A percentile compares a stretch with the other conserved stretches of the same genome.
phyloP scores from a whole-genome alignment of 2,113 vertebrate species.

The Gymnorhina tibicen region DNA sequence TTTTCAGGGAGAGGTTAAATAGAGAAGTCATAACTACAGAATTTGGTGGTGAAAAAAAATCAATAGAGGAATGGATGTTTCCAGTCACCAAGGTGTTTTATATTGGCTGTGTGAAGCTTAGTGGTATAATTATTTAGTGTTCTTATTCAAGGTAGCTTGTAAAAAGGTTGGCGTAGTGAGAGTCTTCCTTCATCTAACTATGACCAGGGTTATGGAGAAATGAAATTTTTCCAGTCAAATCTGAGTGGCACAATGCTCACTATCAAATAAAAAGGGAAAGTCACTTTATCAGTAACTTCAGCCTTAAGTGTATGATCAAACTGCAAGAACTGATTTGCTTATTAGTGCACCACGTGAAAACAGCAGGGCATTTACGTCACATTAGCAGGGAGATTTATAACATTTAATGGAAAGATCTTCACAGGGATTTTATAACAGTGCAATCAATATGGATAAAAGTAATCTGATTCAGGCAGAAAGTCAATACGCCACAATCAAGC shows the following conservation, averaged over 20 bases:
- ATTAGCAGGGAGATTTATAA: background rate
- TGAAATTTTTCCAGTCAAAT: background rate
- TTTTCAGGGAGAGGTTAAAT: background rate
- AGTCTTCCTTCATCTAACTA: background rate
- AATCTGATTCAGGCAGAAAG: slow-evolving; percentile 26
- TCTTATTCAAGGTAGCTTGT: background rate
- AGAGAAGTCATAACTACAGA: background rate
- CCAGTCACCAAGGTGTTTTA: background rate
- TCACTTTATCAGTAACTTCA: background rate
- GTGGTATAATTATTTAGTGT: background rate
- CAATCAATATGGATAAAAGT: background rate
- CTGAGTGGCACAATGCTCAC: background rate
- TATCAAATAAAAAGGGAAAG: background rate
- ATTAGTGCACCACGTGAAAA: background rate
- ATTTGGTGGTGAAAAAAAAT: background rate
- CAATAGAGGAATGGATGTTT: background rate
- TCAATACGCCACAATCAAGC: background rate
- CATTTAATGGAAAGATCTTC: background rate
- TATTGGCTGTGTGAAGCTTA: background rate
- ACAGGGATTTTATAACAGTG: background rate
- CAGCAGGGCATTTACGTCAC: background rate
- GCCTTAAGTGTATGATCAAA: background rate
- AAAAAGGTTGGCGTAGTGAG: background rate
- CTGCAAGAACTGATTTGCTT: background rate
- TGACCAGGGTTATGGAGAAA: background rate